phyloP scores from a whole-genome alignment of 2,113 vertebrate genomes.

The Aix galericulata region DNA sequence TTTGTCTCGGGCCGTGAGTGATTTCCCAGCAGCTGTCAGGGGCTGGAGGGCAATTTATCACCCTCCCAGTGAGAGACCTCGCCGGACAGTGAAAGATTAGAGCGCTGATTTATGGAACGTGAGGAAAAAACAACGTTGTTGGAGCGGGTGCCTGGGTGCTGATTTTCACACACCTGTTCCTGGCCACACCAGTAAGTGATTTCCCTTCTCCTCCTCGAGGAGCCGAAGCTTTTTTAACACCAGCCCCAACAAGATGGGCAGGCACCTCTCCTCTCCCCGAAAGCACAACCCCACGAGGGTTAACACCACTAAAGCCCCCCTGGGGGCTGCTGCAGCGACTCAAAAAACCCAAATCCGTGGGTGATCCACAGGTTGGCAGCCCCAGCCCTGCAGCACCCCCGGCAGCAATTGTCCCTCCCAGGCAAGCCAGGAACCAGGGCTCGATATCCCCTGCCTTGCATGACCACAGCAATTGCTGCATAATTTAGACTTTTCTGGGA shows the following conservation, averaged over 20 bases:
- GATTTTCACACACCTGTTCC: conserved; percentile 81
- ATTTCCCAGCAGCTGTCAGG: conserved; percentile 89
- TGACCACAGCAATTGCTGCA: background rate
- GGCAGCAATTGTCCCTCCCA: background rate
- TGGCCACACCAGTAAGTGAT: conserved; percentile 5
- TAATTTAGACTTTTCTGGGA: background rate
- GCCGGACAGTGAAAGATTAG: conserved; percentile 81
- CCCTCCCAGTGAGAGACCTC: conserved; percentile 73
- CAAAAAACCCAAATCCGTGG: background rate
- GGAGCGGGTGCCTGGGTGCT: conserved; percentile 56
- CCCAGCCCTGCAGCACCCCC: fast-evolving
- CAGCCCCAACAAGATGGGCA: background rate
- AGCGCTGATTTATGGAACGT: conserved; percentile 81
- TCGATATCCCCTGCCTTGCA: background rate
- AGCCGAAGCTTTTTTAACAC: background rate
- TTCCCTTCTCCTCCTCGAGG: background rate
- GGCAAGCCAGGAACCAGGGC: fast-evolving
- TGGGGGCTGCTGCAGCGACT: background rate
- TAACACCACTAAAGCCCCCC: background rate
- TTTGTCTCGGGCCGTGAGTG: conserved; percentile 86
- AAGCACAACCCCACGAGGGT: background rate
- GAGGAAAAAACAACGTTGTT: conserved; percentile 66
- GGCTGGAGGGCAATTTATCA: conserved; percentile 83
- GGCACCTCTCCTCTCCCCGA: background rate
- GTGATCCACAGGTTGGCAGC: background rate